Evolutionary conservation across 2,113 vertebrate genomes (phyloP).

Genomic region (Athene cunicularia): DNA sequence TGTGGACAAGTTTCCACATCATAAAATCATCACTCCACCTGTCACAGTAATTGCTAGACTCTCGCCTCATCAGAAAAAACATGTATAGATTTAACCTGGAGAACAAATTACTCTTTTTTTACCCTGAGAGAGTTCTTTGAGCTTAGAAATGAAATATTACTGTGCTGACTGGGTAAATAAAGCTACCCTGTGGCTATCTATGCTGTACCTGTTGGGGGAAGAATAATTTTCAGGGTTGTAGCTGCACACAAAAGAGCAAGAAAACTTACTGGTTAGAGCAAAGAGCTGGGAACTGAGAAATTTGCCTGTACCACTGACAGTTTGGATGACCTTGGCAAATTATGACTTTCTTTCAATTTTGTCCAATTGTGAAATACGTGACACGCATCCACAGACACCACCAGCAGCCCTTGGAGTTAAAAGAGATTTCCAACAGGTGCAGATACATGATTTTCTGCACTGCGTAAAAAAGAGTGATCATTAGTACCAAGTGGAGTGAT

Average conservation of each 20-base stretch:
- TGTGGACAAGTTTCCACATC: constrained; percentile 12
- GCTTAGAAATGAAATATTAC: constrained; percentile 8
- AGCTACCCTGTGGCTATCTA: background rate
- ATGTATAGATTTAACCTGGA: background rate
- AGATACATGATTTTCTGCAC: background rate
- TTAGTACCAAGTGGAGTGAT: background rate
- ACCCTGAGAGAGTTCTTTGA: background rate
- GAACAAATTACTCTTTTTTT: constrained; percentile 20
- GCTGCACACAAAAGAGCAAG: background rate
- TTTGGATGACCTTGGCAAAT: background rate
- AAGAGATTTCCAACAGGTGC: background rate
- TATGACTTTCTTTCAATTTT: background rate
- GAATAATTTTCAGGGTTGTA: background rate
- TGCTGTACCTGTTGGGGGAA: background rate
- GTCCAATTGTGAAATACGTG: background rate
- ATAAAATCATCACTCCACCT: constrained; percentile 38
- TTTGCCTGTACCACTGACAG: background rate
- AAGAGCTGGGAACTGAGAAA: background rate
- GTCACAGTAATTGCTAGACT: constrained; percentile 24
- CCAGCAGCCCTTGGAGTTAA: background rate
- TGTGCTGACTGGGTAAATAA: background rate
- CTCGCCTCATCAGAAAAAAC: background rate
- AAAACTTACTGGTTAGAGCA: background rate
- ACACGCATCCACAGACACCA: background rate
- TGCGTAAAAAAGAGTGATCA: background rate